A percentile compares a stretch with the other conserved stretches of the same genome.
Evolutionary conservation across 2,113 vertebrate species (phyloP).

Genomic region (Canis aureus): DNA sequence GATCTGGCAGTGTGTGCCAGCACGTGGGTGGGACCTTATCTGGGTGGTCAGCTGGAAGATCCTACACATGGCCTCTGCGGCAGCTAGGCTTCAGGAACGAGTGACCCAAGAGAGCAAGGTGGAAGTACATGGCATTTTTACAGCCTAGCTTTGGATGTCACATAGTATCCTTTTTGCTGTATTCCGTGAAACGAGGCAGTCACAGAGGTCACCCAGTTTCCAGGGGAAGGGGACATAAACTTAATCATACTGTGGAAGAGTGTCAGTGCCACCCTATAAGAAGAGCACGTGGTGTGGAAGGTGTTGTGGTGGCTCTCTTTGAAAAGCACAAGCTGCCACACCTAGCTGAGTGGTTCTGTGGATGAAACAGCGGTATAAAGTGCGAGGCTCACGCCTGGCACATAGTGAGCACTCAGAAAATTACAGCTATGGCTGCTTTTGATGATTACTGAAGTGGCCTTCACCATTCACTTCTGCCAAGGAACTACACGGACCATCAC

Average conservation of each 20-base stretch:
- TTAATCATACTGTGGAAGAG: neutral
- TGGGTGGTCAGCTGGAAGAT: neutral
- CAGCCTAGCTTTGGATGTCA: neutral
- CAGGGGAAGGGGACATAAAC: neutral
- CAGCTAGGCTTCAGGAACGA: neutral
- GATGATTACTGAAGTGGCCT: neutral
- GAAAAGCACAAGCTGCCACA: neutral
- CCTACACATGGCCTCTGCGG: neutral
- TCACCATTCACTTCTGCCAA: neutral
- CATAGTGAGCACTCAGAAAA: neutral
- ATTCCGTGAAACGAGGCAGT: neutral
- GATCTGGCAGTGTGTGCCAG: neutral
- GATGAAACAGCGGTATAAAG: neutral
- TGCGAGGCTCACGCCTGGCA: neutral
- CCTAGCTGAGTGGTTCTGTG: neutral
- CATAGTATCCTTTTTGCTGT: neutral
- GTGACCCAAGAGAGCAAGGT: neutral
- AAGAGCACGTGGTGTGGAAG: neutral
- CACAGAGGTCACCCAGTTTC: neutral
- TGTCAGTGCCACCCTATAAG: neutral
- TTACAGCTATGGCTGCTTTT: neutral
- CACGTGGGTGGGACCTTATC: neutral
- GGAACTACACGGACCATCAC: neutral
- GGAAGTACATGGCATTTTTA: neutral
- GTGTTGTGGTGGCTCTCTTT: neutral